Conservation (phyloP, 2,888 invertebrate species). For the Branchinecta sandiegonensis region DNA sequence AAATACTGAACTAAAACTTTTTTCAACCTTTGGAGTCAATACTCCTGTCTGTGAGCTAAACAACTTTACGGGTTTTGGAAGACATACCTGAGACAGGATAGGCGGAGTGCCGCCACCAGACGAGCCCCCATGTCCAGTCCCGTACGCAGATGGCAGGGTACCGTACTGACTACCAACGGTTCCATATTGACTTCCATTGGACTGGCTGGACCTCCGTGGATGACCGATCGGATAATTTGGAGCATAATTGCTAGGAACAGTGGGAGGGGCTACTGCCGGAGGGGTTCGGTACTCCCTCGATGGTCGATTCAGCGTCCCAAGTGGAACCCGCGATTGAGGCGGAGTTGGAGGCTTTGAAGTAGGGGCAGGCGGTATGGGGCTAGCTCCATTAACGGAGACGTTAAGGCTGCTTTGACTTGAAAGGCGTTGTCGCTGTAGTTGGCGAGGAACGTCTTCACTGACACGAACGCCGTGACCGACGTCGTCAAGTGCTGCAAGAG, state of each 20-base stretch:
- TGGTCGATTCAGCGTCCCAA: constrained; percentile 40
- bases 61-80: too few species aligned
- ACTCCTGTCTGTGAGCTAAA: too few species aligned
- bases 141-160: constrained; percentile 19
- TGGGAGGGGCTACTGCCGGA: constrained; percentile 86
- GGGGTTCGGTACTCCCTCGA: constrained; percentile 78
- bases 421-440: constrained; percentile 52
- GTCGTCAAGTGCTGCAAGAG: constrained; percentile 60
- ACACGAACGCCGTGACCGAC: constrained; percentile 77
- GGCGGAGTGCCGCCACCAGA: constrained; percentile 77
- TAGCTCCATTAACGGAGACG: constrained; percentile 35
- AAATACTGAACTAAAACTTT: too few species aligned
- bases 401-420: constrained; percentile 45
- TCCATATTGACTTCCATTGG: not conserved
- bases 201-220: constrained; percentile 42
- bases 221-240: constrained; percentile 81
- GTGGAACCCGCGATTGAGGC: constrained; percentile 51
- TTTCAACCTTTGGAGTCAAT: too few species aligned
- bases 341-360: constrained; percentile 92
- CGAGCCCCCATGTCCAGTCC: constrained; percentile 41
- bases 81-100: constrained; percentile 36
- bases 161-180: not conserved
- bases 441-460: constrained; percentile 19
- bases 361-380: constrained; percentile 61
- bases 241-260: constrained; percentile 81